phyloP scores from a whole-genome alignment of 2,888 invertebrate species.

The Trissolcus japonicus region DNA sequence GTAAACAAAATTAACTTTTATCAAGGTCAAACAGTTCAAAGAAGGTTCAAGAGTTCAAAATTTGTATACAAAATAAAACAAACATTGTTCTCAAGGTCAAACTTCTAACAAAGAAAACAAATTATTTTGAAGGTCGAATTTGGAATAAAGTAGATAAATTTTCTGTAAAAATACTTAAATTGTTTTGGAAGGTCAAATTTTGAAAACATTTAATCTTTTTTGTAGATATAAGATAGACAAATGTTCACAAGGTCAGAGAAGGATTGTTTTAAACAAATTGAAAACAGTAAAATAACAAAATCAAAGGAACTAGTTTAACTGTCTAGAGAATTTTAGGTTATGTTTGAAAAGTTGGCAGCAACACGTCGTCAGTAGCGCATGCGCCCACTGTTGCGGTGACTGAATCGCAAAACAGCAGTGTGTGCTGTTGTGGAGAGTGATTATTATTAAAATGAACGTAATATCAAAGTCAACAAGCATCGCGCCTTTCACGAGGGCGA shows the following conservation, averaged over 20 bases:
- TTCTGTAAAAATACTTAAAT: not conserved
- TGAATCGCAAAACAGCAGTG: constrained; percentile 36
- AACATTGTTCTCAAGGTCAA: too few species aligned
- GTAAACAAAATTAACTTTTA: too few species aligned
- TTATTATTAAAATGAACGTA: constrained; percentile 80
- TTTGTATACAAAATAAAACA: too few species aligned
- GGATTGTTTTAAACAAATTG: not conserved
- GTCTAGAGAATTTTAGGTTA: not conserved
- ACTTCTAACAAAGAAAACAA: not conserved
- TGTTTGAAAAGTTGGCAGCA: not conserved
- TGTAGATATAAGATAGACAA: not conserved
- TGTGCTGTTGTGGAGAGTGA: constrained; percentile 21
- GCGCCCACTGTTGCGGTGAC: constrained; percentile 28
- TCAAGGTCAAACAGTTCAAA: too few species aligned
- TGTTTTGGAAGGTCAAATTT: not conserved
- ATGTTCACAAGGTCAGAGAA: not conserved
- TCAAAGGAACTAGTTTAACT: not conserved
- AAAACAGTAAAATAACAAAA: not conserved
- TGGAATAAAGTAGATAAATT: too few species aligned
- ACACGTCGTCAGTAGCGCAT: not conserved
- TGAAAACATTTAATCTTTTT: too few species aligned
- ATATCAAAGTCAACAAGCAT: constrained; percentile 82
- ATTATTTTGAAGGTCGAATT: not conserved
- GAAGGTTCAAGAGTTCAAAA: too few species aligned
- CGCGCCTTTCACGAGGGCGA: constrained; percentile 82